phyloP scores from a whole-genome alignment of 2,113 vertebrate species.

The Zosterops hypoxanthus region DNA sequence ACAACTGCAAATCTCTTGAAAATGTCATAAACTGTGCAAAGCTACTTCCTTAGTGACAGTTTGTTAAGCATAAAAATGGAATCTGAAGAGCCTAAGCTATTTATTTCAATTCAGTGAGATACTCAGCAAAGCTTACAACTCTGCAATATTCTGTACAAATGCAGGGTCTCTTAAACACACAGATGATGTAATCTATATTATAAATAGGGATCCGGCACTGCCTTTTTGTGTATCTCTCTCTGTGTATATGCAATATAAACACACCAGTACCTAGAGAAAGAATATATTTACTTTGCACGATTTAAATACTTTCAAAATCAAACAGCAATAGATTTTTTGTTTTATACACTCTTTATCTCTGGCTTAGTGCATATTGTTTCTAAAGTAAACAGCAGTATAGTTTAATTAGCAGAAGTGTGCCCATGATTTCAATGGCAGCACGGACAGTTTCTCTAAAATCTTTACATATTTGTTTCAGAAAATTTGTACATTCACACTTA shows the following conservation, averaged over 20 bases:
- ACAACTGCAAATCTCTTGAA: constrained; percentile 63
- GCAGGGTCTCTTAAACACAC: background rate
- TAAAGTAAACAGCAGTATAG: background rate
- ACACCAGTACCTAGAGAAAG: background rate
- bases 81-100: constrained; percentile 46
- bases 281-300: background rate
- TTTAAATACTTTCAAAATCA: background rate
- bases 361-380: background rate
- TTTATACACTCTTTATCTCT: background rate
- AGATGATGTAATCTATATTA: background rate
- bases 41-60: constrained; percentile 32
- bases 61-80: constrained; percentile 68
- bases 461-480: background rate
- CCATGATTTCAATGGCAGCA: background rate
- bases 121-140: background rate
- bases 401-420: background rate
- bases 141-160: background rate
- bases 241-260: background rate
- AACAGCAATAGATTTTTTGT: background rate
- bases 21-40: constrained; percentile 61
- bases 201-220: background rate
- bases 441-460: background rate
- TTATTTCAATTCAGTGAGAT: constrained; percentile 63
- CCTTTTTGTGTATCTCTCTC: background rate
- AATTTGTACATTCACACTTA: background rate